Conservation (phyloP, 2,797 vertebrate species). For the Danio kyathit region DNA sequence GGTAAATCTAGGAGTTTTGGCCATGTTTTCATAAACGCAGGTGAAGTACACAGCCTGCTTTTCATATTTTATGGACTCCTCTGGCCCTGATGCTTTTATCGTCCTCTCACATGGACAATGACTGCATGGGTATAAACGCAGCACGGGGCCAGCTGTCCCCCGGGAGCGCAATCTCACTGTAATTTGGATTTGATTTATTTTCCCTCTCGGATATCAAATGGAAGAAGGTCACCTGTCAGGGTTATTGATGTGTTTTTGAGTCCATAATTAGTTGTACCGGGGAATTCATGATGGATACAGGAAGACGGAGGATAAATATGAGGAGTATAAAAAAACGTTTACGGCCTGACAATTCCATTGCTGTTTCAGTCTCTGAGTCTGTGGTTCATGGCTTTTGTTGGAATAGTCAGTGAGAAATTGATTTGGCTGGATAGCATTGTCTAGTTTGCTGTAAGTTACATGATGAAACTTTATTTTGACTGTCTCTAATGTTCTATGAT, state of each 20-base stretch:
- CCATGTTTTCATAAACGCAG: neutral
- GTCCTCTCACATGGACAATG: slow-evolving; percentile 48
- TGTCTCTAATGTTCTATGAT: too few relatives aligned
- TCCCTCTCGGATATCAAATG: slow-evolving; percentile 69
- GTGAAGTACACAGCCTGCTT: neutral
- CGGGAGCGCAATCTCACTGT: slow-evolving; percentile 40
- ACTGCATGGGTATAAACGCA: slow-evolving; percentile 51
- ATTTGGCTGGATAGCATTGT: neutral
- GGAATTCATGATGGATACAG: slow-evolving; percentile 1
- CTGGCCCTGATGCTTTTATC: slow-evolving; percentile 39
- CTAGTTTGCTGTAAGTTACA: too few relatives aligned
- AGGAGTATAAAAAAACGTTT: neutral
- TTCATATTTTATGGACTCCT: slow-evolving; percentile 16
- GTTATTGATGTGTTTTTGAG: slow-evolving; percentile 42
- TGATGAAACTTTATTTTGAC: too few relatives aligned
- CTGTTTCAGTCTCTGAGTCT: neutral
- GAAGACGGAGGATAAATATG: neutral
- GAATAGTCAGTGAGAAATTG: neutral
- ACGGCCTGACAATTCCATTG: neutral
- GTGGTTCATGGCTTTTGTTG: neutral
- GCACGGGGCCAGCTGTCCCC: slow-evolving; percentile 44
- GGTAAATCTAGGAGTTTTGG: slow-evolving; percentile 3
- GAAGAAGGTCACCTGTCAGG: slow-evolving; percentile 64
- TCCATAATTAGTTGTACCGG: slow-evolving; percentile 18
- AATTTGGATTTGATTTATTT: slow-evolving; percentile 51